A percentile compares a stretch with the other conserved stretches of the same genome.
These are phyloP conservation scores for Atherinomorus stipes DNA, from an alignment of 2,113 vertebrate species.

Conservation along the genomic window DNA sequence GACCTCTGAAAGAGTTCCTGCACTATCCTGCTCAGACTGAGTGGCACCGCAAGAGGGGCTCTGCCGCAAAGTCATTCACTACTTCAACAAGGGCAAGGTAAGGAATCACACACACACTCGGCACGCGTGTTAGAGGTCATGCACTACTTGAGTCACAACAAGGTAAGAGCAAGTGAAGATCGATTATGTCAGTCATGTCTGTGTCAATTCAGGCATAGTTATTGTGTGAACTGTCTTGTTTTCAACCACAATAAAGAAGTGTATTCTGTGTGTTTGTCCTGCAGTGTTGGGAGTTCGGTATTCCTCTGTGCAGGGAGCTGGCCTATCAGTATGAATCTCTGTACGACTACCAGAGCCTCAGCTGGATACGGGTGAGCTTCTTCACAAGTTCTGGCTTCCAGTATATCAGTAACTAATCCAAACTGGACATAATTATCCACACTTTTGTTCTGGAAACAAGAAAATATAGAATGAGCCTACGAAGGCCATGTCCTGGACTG, in stretches of 20 bases:
- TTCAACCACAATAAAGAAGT: neutral
- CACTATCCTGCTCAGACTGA: conserved; percentile 96
- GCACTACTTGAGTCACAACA: no score
- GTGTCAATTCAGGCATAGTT: no score
- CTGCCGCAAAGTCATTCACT: conserved; percentile 97
- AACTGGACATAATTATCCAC: neutral
- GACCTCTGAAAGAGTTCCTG: conserved; percentile 93
- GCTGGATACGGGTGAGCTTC: conserved; percentile 93
- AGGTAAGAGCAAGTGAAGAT: no score
- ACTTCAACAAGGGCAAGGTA: conserved; percentile 99
- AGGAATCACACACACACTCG: neutral
- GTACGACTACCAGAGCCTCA: conserved; percentile 98
- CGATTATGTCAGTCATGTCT: no score
- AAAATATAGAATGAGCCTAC: no score
- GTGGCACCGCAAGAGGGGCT: conserved; percentile 97
- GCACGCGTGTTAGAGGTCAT: no score
- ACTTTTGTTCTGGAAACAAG: no score
- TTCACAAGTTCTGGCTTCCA: neutral
- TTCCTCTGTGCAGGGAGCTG: conserved; percentile 95
- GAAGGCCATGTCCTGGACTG: no score
- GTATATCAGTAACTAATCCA: neutral
- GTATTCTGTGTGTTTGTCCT: conserved; percentile 32
- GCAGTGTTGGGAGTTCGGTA: conserved; percentile 98
- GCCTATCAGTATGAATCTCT: conserved; percentile 95
- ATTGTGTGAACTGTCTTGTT: neutral